These are phyloP conservation scores for Blomia tropicalis DNA, from an alignment of 2,888 invertebrate genomes.

Conservation along the genomic window DNA sequence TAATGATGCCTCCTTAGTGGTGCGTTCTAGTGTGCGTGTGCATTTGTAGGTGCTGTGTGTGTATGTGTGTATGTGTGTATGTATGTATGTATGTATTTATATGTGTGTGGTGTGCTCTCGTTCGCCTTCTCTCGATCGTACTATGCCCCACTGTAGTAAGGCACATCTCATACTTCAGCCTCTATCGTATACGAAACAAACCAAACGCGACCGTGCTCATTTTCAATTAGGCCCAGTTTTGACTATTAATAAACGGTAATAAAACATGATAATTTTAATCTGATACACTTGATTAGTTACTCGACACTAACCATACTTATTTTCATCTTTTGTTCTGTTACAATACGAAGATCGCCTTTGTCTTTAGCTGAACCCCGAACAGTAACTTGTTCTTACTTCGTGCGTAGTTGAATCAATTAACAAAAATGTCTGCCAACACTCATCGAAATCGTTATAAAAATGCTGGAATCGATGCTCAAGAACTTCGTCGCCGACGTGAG, in stretches of 20 bases:
- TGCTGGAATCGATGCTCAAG: constrained; percentile 73
- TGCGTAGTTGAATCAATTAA: neutral
- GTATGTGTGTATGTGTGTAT: neutral
- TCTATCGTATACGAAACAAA: too few species aligned
- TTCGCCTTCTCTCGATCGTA: neutral
- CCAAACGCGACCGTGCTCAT: too few species aligned
- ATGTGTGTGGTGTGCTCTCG: neutral
- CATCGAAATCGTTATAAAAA: constrained; percentile 71
- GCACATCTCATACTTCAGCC: too few species aligned
- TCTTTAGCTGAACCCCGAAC: neutral
- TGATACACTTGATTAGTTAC: neutral
- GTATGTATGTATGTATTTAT: neutral
- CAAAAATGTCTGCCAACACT: constrained; percentile 24
- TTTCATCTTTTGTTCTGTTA: neutral
- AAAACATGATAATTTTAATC: too few species aligned
- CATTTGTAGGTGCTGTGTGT: neutral
- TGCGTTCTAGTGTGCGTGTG: neutral
- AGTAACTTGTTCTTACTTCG: neutral
- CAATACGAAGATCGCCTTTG: neutral
- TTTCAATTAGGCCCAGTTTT: too few species aligned
- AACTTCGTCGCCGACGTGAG: constrained; percentile 73
- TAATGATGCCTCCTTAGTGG: neutral
- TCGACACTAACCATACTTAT: neutral
- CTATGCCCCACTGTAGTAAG: neutral
- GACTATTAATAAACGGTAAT: too few species aligned